Percentiles rank a stretch among this genome's conserved stretches.
Conservation (phyloP, 1,140 invertebrate species). For the Drosophila insularis region DNA sequence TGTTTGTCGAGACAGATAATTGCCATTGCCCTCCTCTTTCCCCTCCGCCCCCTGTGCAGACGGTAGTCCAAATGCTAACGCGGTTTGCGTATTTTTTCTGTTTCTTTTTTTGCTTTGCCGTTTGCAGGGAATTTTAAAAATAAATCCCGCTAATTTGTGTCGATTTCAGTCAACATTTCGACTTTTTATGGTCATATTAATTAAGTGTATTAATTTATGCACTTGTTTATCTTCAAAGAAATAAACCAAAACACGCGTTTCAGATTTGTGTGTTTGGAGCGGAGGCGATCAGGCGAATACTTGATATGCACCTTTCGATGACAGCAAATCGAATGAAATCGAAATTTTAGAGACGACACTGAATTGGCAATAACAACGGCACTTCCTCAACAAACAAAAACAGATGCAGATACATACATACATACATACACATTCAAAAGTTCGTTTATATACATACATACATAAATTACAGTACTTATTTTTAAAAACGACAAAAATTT, state of each 20-base stretch:
- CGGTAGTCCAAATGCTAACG: not conserved
- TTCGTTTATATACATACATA: conserved; percentile 14
- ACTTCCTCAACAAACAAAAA: conserved; percentile 24
- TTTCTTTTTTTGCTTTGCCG: not conserved
- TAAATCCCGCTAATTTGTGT: conserved; percentile 62
- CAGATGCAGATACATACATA: not conserved
- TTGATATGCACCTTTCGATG: conserved; percentile 35
- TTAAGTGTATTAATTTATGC: conserved; percentile 62
- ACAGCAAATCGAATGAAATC: conserved; percentile 4
- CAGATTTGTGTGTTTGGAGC: not conserved
- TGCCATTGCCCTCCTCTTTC: not conserved
- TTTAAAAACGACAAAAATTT: conserved; percentile 34
- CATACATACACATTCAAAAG: not conserved
- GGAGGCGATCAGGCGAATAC: not conserved
- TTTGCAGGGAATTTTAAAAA: conserved; percentile 51
- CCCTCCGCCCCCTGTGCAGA: not conserved
- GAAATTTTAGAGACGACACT: conserved; percentile 5
- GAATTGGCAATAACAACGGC: conserved; percentile 9
- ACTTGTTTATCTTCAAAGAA: conserved; percentile 53
- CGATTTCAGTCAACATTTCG: conserved; percentile 13
- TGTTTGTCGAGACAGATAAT: conserved; percentile 1
- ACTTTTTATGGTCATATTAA: conserved; percentile 58
- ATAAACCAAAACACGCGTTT: conserved; percentile 26
- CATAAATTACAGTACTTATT: conserved; percentile 25
- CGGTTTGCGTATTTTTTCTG: not conserved